A percentile compares a stretch with the other conserved stretches of the same genome.
Evolutionary conservation across 2,113 vertebrate species (phyloP).

Genomic region (Cavia aperea): DNA sequence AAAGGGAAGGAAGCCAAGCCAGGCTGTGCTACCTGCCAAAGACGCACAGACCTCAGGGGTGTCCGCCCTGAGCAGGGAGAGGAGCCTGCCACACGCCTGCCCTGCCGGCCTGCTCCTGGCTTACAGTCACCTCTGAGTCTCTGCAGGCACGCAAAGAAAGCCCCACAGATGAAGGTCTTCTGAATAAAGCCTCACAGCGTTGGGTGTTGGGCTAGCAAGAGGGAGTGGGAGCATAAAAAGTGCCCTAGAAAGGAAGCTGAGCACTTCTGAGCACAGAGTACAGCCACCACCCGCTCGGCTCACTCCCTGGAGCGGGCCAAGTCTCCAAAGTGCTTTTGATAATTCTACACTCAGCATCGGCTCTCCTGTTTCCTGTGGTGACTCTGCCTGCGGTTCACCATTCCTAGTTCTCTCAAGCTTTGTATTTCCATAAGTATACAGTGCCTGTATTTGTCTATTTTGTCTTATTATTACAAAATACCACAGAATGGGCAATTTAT

Average conservation of each 20-base stretch:
- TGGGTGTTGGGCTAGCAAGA: neutral
- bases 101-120: accelerated
- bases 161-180: too few relatives aligned
- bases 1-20: neutral
- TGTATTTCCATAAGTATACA: neutral
- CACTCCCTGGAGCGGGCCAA: accelerated
- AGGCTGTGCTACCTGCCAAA: neutral
- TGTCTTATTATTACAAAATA: neutral
- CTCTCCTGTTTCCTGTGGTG: neutral
- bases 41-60: neutral
- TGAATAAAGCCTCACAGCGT: neutral
- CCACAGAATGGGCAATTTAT: neutral
- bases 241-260: neutral
- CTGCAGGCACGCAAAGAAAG: too few relatives aligned
- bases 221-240: neutral
- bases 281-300: accelerated
- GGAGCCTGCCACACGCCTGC: accelerated
- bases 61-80: too few relatives aligned
- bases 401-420: too few relatives aligned
- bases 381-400: neutral
- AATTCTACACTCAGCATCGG: neutral
- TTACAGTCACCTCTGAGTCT: neutral
- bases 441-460: neutral
- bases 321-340: neutral
- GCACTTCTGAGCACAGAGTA: accelerated